Evolutionary conservation across 2,888 invertebrate species (phyloP).

Genomic region (Tanypteryx hageni): DNA sequence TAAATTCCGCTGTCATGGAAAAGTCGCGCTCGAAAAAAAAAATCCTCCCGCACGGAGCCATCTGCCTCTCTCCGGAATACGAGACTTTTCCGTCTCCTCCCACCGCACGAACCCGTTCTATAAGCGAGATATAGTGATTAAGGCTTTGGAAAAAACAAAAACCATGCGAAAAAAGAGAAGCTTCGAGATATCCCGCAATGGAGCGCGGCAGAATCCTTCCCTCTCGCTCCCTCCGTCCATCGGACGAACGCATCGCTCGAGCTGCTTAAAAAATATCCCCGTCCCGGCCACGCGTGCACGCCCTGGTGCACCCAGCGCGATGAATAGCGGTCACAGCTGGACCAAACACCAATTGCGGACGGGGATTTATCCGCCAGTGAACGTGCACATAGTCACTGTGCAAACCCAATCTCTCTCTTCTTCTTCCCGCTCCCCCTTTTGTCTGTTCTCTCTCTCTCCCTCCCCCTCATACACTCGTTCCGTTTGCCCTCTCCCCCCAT

Average conservation of each 20-base stretch:
- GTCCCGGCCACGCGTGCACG: not conserved
- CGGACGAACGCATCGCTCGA: not conserved
- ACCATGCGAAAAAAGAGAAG: not conserved
- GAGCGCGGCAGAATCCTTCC: not conserved
- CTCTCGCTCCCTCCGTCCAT: not conserved
- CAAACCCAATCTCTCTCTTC: not conserved
- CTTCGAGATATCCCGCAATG: not conserved
- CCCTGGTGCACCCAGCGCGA: not conserved
- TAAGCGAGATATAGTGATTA: not conserved
- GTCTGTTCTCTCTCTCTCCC: no score
- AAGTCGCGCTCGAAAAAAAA: not conserved
- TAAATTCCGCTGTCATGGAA: not conserved
- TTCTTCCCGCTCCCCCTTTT: no score
- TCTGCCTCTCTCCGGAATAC: not conserved
- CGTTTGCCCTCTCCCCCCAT: no score
- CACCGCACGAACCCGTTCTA: not conserved
- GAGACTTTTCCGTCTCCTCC: not conserved
- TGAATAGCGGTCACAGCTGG: constrained; percentile 15
- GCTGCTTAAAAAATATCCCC: no score
- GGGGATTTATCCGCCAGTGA: constrained; percentile 5
- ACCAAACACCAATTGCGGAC: constrained; percentile 4
- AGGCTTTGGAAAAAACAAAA: not conserved
- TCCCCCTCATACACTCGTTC: no score
- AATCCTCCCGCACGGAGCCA: not conserved
- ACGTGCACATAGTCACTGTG: not conserved